Base-by-base conservation (phyloP, 2,797 vertebrate genomes). In the Tenualosa ilisha region DNA sequence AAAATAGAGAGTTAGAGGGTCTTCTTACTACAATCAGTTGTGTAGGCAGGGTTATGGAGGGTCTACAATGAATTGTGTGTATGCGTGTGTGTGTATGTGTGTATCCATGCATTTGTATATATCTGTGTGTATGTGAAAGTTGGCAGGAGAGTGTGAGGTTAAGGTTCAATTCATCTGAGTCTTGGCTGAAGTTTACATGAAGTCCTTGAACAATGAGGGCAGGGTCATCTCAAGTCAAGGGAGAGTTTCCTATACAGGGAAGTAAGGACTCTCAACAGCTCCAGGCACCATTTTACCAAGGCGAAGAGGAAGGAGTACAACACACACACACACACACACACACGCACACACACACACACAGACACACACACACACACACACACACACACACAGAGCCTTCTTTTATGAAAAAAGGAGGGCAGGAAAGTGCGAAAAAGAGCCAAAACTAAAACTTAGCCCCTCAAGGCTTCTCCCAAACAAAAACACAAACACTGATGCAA, bases 391-490 rank as follows among this genome's bases (percentile, higher is more conserved):
- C 24, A 84, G 20, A 72, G 3, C 31, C 65, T 3, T 72, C 17
- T 50, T 50, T 49, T 26, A 84, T 37, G 65, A 50, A 46, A 79
- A 79, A 84, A 68, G 17, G 83, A 84, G 40, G 40, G 22, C 83
- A 49, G 83, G 20, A 83, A 15, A 83, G 83, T 75, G 50, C 87
- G 20, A 86, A 90, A 83, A 49, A 84, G 49, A 85, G 17, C 54
- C 54, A 86, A 88, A 88, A 53, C 54, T 40, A 22, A 37, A 79
- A 79, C 20, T 0, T 17, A 51, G n/a, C 22, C 86, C 85, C 79
- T 84, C 1, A 20, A 63, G 89, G 88, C 82, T 53, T 22, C 31
- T 20, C 85, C 46, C 83, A 81, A 51, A 84, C 72, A 79, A 79
- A 79, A 79, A 79, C 81, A 54, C 20, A 59, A 68, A 81, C 72